phyloP scores from a whole-genome alignment of 2,113 vertebrate genomes.

The Glaucidium brasilianum region DNA sequence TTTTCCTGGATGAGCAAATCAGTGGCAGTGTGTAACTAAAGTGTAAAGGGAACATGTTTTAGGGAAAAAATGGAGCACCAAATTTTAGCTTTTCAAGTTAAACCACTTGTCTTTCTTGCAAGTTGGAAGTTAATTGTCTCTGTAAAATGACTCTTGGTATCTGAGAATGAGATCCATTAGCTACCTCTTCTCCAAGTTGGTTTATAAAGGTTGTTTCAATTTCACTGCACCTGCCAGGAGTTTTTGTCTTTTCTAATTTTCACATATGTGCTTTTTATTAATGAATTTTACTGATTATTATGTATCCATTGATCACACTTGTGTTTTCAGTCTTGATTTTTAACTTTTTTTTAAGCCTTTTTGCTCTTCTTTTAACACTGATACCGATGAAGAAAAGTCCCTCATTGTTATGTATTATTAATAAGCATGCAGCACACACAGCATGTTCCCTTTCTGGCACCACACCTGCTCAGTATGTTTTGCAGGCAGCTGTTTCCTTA shows the following conservation, averaged over 20 bases:
- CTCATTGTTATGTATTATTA: neutral
- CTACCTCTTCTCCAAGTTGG: neutral
- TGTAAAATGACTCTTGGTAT: neutral
- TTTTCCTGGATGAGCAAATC: neutral
- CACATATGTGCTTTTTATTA: neutral
- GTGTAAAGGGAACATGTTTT: neutral
- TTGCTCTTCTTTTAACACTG: neutral
- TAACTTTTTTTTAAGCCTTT: neutral
- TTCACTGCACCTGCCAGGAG: neutral
- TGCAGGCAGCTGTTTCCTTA: constrained; percentile 47
- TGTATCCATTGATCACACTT: neutral
- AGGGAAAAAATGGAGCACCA: neutral
- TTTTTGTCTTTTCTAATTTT: neutral
- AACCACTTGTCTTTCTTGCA: neutral
- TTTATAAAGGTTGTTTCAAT: neutral
- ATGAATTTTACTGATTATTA: neutral
- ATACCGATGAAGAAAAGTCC: neutral
- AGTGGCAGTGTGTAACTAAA: neutral
- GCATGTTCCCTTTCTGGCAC: neutral
- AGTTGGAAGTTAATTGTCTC: neutral
- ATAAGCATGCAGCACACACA: neutral
- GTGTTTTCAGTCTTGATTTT: neutral
- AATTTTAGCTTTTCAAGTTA: neutral
- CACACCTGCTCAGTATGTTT: constrained; percentile 1
- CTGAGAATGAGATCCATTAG: neutral